Conservation (phyloP, 2,797 vertebrate genomes). For the Xerus rutilus region DNA sequence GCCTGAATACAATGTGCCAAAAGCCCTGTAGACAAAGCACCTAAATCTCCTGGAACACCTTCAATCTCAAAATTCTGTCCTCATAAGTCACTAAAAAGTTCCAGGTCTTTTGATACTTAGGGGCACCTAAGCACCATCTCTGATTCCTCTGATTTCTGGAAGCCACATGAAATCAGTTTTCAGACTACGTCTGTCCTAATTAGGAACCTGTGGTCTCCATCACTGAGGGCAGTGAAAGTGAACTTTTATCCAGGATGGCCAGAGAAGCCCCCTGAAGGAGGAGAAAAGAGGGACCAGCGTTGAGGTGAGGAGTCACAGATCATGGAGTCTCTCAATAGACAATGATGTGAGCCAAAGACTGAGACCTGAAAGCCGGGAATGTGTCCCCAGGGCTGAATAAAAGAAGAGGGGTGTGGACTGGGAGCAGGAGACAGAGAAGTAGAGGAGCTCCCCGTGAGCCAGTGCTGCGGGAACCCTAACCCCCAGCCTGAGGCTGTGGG, state of each 20-base stretch:
- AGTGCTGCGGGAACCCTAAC: background rate
- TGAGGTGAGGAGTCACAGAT: accelerated
- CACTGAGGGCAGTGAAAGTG: background rate
- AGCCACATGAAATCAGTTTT: background rate
- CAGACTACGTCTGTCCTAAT: background rate
- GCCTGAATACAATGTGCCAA: background rate
- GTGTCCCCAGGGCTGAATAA: background rate
- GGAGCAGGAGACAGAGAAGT: background rate
- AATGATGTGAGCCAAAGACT: background rate
- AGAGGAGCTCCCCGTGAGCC: accelerated
- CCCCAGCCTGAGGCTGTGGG: background rate
- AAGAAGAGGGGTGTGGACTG: background rate
- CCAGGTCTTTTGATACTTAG: background rate
- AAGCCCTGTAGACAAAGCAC: background rate
- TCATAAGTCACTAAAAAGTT: background rate
- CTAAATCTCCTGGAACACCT: background rate
- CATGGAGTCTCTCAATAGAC: background rate
- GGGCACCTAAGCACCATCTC: background rate
- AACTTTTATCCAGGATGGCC: background rate
- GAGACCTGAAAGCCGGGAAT: background rate
- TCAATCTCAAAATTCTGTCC: background rate
- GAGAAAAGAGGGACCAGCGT: background rate
- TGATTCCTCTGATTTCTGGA: background rate
- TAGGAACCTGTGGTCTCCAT: background rate
- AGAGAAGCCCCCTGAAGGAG: background rate